These are phyloP conservation scores for Caretta caretta DNA, from an alignment of 2,113 vertebrate species.

Conservation along the genomic window DNA sequence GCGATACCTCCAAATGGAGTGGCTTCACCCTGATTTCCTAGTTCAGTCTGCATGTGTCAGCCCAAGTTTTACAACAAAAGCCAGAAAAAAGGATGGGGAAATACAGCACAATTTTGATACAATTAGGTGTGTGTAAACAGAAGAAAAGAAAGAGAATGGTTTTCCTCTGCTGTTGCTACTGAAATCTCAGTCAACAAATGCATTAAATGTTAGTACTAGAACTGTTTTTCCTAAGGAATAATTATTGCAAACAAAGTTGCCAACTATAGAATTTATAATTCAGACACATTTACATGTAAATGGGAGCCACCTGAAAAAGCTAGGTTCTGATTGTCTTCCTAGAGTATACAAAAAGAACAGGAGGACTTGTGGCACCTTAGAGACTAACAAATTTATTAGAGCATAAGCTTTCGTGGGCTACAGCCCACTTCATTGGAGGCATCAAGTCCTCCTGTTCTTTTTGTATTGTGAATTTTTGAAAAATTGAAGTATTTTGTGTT, in stretches of 20 bases:
- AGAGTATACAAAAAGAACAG: neutral
- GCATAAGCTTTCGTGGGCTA: no score
- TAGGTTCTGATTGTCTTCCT: neutral
- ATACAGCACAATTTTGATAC: neutral
- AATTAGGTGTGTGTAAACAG: neutral
- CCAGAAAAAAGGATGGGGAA: constrained; percentile 9
- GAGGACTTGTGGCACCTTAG: no score
- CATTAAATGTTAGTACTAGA: neutral
- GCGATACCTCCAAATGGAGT: neutral
- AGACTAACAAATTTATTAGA: no score
- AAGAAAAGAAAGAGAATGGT: neutral
- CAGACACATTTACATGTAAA: neutral
- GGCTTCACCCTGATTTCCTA: neutral
- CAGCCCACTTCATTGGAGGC: no score
- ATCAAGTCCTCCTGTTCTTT: no score
- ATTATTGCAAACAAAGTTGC: neutral
- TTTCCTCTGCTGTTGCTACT: neutral
- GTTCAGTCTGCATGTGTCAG: neutral
- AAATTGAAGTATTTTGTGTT: constrained; percentile 12
- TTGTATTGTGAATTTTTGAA: constrained; percentile 12
- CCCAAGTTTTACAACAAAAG: constrained; percentile 34
- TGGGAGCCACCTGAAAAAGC: neutral
- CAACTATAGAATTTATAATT: neutral
- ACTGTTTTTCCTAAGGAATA: neutral
- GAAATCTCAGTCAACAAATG: neutral